phyloP scores from a whole-genome alignment of 2,888 invertebrate species.

The Drepanosiphum platanoidis region DNA sequence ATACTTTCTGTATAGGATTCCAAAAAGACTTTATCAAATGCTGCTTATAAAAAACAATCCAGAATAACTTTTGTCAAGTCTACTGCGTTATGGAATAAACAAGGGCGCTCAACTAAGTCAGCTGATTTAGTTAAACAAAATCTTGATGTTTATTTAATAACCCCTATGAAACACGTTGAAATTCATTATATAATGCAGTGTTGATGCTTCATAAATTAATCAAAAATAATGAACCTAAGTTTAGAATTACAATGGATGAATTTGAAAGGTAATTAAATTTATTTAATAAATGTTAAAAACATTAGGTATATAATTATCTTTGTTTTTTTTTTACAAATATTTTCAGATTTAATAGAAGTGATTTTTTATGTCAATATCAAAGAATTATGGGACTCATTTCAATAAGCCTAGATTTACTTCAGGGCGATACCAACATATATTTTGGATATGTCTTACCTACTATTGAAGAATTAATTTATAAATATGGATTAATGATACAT shows the following conservation, averaged over 20 bases:
- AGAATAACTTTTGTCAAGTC: not conserved
- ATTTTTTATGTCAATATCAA: not conserved
- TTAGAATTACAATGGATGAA: not conserved
- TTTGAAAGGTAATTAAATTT: too few relatives aligned
- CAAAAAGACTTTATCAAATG: not conserved
- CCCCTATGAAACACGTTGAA: not conserved
- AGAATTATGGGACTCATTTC: not conserved
- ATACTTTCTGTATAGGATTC: not conserved
- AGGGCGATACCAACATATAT: constrained; percentile 22
- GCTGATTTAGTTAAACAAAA: not conserved
- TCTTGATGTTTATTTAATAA: not conserved
- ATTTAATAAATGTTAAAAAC: too few relatives aligned
- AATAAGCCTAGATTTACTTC: constrained; percentile 20
- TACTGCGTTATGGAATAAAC: not conserved
- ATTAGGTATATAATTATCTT: not conserved
- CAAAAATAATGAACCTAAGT: not conserved
- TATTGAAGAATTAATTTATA: constrained; percentile 23
- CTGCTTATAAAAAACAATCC: not conserved
- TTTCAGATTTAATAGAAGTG: not conserved
- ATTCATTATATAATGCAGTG: not conserved
- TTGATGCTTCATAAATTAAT: not conserved
- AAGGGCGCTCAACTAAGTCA: not conserved
- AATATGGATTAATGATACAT: not conserved
- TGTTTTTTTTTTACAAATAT: not conserved
- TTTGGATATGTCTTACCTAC: constrained; percentile 11